These are phyloP conservation scores for Baccha elongata DNA, from an alignment of 2,888 invertebrate genomes.

Conservation along the genomic window DNA sequence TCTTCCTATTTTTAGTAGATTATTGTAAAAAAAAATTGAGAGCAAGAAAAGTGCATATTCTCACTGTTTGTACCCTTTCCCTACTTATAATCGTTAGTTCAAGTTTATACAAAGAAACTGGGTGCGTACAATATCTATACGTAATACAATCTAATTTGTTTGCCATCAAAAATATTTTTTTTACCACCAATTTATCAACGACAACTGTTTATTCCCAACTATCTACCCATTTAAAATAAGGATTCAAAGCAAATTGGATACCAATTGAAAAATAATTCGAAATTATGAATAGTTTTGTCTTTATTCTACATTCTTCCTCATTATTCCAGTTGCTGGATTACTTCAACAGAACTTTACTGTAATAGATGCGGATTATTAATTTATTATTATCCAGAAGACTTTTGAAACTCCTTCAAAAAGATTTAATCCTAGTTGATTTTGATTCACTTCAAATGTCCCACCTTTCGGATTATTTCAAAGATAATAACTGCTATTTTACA, in stretches of 20 bases:
- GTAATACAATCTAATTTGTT: no score
- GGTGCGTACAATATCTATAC: no score
- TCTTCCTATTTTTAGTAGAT: no score
- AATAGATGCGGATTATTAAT: slow-evolving; percentile 16
- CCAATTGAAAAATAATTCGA: slow-evolving; percentile 15
- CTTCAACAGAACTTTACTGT: background rate
- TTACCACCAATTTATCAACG: background rate
- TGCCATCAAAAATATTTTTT: background rate
- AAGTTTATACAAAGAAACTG: no score
- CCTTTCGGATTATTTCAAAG: background rate
- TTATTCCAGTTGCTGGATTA: background rate
- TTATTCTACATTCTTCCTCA: background rate
- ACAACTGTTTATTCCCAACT: background rate
- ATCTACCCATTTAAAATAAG: slow-evolving; percentile 6
- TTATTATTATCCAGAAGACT: slow-evolving; percentile 23
- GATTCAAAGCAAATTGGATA: slow-evolving; percentile 6
- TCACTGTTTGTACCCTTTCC: no score
- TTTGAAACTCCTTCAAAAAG: background rate
- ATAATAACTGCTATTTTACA: background rate
- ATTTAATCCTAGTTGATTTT: slow-evolving; percentile 23
- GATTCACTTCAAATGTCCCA: slow-evolving; percentile 36
- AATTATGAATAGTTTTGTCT: background rate
- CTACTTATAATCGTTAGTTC: no score
- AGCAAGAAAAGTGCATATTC: no score
- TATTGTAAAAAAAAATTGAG: no score